Percentiles rank a stretch among this genome's conserved stretches.
These are phyloP conservation scores for Pseudococcus jackbeardsleyi DNA, from an alignment of 2,888 invertebrate genomes.

Conservation along the genomic window DNA sequence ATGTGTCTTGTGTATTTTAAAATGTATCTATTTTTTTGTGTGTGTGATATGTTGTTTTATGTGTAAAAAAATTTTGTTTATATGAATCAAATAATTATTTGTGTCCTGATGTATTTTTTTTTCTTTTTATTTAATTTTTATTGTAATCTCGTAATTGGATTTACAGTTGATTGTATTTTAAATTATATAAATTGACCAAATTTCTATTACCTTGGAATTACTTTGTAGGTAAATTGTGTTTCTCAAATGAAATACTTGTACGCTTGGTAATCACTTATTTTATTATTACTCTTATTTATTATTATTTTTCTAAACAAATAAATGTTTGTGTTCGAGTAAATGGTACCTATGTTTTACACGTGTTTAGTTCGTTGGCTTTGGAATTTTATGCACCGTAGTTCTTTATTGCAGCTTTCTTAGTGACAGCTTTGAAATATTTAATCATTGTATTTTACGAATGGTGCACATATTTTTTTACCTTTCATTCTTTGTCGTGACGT, in stretches of 20 bases:
- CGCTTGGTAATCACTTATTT: neutral
- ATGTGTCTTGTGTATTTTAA: constrained; percentile 1
- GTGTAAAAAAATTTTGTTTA: constrained; percentile 31
- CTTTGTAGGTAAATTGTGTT: neutral
- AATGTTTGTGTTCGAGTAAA: constrained; percentile 42
- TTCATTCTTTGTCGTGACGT: neutral
- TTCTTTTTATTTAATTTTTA: constrained; percentile 16
- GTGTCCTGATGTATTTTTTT: constrained; percentile 5
- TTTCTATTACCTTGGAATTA: constrained; percentile 31
- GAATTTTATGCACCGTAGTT: neutral
- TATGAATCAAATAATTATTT: constrained; percentile 30
- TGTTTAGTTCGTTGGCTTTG: constrained; percentile 4
- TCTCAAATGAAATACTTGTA: neutral
- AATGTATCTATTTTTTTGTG: constrained; percentile 16
- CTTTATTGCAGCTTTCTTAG: neutral
- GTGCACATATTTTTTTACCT: no score
- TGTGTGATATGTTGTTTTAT: constrained; percentile 52
- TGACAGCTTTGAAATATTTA: neutral
- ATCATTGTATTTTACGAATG: neutral
- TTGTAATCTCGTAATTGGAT: constrained; percentile 7
- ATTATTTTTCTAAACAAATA: constrained; percentile 29
- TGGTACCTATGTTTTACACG: neutral
- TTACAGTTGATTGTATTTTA: constrained; percentile 9
- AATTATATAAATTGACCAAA: constrained; percentile 26
- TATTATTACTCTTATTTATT: constrained; percentile 12